phyloP scores from a whole-genome alignment of 2,113 vertebrate genomes.

The Rhipidura dahli region DNA sequence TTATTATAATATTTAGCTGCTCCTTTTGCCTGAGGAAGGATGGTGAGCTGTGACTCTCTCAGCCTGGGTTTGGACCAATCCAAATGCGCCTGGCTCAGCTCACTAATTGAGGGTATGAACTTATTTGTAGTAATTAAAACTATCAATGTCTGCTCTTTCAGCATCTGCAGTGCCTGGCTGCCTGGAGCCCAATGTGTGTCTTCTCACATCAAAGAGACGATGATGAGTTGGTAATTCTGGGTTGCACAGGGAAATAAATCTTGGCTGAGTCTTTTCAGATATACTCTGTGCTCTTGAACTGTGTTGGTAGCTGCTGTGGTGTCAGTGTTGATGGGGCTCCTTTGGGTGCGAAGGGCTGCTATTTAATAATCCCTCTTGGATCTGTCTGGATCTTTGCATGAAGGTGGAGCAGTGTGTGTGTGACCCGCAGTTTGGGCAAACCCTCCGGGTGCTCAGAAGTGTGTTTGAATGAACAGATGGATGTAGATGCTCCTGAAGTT shows the following conservation, averaged over 20 bases:
- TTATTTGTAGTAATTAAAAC: constrained; percentile 17
- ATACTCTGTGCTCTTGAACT: neutral
- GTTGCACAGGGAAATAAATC: neutral
- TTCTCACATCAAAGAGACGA: neutral
- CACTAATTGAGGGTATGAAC: neutral
- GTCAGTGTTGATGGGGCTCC: neutral
- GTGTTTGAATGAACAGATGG: neutral
- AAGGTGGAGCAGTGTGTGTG: neutral
- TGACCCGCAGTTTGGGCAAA: neutral
- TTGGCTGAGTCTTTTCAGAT: neutral
- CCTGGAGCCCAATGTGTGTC: neutral
- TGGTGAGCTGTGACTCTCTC: neutral
- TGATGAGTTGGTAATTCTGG: neutral
- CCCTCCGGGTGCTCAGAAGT: neutral
- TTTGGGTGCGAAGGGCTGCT: neutral
- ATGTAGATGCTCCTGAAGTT: neutral
- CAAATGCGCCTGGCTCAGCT: neutral
- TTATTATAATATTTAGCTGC: neutral
- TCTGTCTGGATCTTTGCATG: neutral
- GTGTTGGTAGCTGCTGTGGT: neutral
- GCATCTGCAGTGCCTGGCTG: neutral
- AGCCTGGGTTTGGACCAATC: neutral
- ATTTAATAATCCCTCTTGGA: neutral
- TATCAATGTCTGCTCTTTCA: neutral
- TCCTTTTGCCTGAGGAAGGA: neutral